phyloP scores from a whole-genome alignment of 1,140 invertebrate species.

The Euura lappo region DNA sequence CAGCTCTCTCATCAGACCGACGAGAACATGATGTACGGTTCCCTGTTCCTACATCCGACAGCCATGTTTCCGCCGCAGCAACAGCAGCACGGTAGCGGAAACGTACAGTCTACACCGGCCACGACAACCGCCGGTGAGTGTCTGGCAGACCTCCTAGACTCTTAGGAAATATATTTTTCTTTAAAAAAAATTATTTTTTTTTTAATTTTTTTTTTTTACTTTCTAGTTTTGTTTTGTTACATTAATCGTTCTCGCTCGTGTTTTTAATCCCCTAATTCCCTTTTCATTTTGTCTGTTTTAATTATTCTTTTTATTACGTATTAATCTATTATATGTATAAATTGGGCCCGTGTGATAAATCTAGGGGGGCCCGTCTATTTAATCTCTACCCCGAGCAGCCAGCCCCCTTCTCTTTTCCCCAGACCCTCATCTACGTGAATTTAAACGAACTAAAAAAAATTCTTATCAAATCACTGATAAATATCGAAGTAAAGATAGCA shows the following conservation, averaged over 20 bases:
- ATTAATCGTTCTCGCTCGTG: too few species aligned
- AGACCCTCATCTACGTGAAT: background rate
- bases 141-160: slow-evolving; percentile 60
- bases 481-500: too few species aligned
- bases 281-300: too few species aligned
- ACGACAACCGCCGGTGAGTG: slow-evolving; percentile 59
- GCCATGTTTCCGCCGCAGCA: slow-evolving; percentile 56
- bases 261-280: too few species aligned
- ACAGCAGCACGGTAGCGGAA: slow-evolving; percentile 48
- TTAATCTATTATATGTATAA: background rate
- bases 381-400: background rate
- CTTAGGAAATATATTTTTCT: slow-evolving; percentile 32
- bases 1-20: slow-evolving; percentile 48
- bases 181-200: too few species aligned
- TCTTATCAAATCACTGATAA: too few species aligned
- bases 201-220: too few species aligned
- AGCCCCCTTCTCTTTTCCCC: background rate
- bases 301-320: too few species aligned
- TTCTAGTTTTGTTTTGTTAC: too few species aligned
- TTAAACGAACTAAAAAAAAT: too few species aligned
- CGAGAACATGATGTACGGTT: slow-evolving; percentile 60
- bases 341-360: slow-evolving; percentile 56
- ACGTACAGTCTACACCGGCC: slow-evolving; percentile 48
- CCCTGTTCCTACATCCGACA: slow-evolving; percentile 59
- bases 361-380: slow-evolving; percentile 44